Conservation (phyloP, 2,113 vertebrate species). For the Heterotilapia buettikoferi region DNA sequence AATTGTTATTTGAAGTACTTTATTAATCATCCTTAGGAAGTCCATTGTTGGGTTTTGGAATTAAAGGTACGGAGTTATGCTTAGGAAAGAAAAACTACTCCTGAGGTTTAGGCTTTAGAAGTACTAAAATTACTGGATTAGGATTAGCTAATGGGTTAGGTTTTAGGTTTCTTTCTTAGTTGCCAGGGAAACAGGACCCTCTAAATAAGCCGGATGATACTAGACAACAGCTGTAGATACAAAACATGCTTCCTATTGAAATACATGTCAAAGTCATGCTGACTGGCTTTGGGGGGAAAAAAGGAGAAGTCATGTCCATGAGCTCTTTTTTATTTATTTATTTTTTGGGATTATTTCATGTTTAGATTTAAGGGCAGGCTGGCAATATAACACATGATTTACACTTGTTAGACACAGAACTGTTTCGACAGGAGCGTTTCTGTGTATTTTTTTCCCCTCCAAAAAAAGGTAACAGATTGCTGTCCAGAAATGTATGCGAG, state of each 20-base stretch:
- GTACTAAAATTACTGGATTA: neutral
- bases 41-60: neutral
- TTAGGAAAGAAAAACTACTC: neutral
- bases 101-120: neutral
- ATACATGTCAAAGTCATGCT: neutral
- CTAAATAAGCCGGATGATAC: neutral
- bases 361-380: neutral
- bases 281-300: accelerated
- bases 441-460: neutral
- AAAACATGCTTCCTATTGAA: neutral
- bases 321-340: neutral
- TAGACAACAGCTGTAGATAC: neutral
- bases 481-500: neutral
- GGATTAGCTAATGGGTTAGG: neutral
- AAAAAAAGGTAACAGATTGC: neutral
- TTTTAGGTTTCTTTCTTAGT: neutral
- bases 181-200: neutral
- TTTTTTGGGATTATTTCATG: neutral
- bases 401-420: neutral
- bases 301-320: neutral
- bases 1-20: neutral
- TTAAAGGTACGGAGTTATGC: neutral
- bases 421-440: neutral
- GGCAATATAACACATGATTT: neutral
- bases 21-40: neutral